Evolutionary conservation across 2,113 vertebrate species (phyloP).

Genomic region (Aegypius monachus): DNA sequence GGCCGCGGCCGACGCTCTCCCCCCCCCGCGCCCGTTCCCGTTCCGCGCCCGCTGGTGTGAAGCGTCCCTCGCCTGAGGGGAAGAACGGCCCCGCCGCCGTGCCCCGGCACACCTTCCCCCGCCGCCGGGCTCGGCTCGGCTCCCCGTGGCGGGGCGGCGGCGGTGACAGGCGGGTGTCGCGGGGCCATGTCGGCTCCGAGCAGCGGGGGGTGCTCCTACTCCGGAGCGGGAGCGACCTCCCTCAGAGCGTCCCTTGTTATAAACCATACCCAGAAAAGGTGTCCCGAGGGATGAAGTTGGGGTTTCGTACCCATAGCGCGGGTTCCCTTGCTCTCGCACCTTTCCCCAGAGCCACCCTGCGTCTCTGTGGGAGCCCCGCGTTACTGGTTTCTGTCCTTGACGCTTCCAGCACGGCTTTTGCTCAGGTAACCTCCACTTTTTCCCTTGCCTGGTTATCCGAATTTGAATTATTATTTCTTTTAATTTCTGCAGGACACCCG

Average conservation of each 20-base stretch:
- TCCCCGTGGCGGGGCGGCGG: too few relatives aligned
- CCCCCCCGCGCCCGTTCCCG: too few relatives aligned
- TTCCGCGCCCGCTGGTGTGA: too few relatives aligned
- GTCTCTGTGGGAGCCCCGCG: not conserved
- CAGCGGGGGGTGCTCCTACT: too few relatives aligned
- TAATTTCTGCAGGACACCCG: not conserved
- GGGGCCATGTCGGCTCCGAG: not conserved
- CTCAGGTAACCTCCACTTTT: not conserved
- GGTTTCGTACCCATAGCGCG: accelerated
- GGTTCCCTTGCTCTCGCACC: not conserved
- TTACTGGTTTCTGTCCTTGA: not conserved
- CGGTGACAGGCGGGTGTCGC: not conserved
- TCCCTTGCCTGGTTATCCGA: not conserved
- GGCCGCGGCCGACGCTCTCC: not conserved
- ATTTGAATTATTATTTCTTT: not conserved
- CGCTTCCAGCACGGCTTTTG: accelerated
- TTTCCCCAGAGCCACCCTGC: not conserved
- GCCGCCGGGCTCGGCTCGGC: too few relatives aligned
- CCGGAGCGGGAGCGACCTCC: not conserved
- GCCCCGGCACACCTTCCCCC: not conserved
- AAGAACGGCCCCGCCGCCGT: too few relatives aligned
- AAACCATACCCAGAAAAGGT: accelerated
- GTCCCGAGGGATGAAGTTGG: too few relatives aligned
- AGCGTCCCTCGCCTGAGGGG: not conserved
- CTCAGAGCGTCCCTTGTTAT: not conserved